These are phyloP conservation scores for Caenorhabditis becei DNA, from an alignment of 2,888 invertebrate genomes.

Conservation along the genomic window DNA sequence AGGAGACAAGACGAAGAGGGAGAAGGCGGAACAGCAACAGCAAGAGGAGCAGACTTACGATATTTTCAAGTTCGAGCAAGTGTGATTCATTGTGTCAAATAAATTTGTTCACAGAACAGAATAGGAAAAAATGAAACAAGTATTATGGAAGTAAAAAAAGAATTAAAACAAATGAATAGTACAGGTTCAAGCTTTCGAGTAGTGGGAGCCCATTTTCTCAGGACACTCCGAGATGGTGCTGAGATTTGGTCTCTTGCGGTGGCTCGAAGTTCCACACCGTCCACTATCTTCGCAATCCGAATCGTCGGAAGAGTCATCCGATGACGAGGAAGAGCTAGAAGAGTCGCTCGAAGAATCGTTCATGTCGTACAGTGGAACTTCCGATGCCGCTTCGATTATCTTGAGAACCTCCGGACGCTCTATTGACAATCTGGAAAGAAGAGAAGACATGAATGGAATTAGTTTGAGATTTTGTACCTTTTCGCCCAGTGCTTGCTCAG, in stretches of 20 bases:
- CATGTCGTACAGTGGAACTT: slow-evolving; percentile 8
- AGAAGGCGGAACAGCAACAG: slow-evolving; percentile 30
- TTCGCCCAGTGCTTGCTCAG: slow-evolving; percentile 91
- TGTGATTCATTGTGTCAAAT: slow-evolving; percentile 18
- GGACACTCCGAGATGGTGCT: slow-evolving; percentile 9
- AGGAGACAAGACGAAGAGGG: slow-evolving; percentile 48
- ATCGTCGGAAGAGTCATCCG: slow-evolving; percentile 46
- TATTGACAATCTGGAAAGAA: slow-evolving; percentile 57
- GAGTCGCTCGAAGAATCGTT: slow-evolving; percentile 64
- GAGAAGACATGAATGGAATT: background rate
- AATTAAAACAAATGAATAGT: background rate
- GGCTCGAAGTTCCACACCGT: background rate
- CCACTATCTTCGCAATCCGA: slow-evolving; percentile 31
- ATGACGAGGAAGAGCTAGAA: slow-evolving; percentile 61
- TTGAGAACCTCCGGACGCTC: slow-evolving; percentile 70
- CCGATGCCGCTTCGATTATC: slow-evolving; percentile 58
- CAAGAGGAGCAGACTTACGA: slow-evolving; percentile 51
- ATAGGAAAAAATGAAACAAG: background rate
- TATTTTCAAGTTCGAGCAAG: slow-evolving; percentile 54
- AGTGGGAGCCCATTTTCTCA: slow-evolving; percentile 23
- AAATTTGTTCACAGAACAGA: slow-evolving; percentile 50
- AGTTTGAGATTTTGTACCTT: slow-evolving; percentile 39
- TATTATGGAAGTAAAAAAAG: background rate
- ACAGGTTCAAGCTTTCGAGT: slow-evolving; percentile 16
- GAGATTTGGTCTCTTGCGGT: slow-evolving; percentile 19